These are phyloP conservation scores for Eupelmus urozonus DNA, from an alignment of 2,888 invertebrate species.

Conservation along the genomic window DNA sequence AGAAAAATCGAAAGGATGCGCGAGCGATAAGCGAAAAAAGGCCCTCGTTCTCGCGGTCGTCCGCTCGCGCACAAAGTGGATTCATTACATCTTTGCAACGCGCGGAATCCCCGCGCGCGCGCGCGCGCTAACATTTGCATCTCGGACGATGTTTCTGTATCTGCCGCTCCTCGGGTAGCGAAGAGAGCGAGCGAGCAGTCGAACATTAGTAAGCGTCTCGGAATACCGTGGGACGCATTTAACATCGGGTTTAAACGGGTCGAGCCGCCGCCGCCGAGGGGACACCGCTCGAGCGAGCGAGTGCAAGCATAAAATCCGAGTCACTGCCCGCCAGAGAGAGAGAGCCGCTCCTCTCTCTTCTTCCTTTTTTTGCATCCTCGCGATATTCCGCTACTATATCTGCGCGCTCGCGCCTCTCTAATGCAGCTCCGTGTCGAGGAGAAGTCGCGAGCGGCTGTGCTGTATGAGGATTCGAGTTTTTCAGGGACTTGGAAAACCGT, in stretches of 20 bases:
- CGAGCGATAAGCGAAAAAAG: conserved; percentile 30
- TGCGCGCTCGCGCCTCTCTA: too few species aligned
- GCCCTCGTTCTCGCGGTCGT: conserved; percentile 48
- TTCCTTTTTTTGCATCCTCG: background rate
- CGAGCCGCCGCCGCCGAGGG: conserved; percentile 65
- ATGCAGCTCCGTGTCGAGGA: too few species aligned
- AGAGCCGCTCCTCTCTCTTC: conserved; percentile 55
- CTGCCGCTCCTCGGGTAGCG: background rate
- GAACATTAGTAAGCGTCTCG: conserved; percentile 75
- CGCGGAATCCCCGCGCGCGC: conserved; percentile 70
- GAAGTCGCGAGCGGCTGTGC: too few species aligned
- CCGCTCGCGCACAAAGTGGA: conserved; percentile 70
- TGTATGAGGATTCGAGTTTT: conserved; percentile 27
- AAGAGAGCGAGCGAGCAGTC: conserved; percentile 52
- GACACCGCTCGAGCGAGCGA: conserved; percentile 40
- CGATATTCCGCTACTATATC: conserved; percentile 34
- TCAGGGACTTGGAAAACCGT: background rate
- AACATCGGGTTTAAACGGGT: conserved; percentile 73
- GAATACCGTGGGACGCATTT: conserved; percentile 74
- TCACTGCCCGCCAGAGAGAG: conserved; percentile 65
- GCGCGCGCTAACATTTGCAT: conserved; percentile 68
- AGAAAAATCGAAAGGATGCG: background rate
- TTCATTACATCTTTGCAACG: conserved; percentile 71
- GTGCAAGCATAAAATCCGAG: conserved; percentile 59
- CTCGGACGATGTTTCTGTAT: conserved; percentile 57